Base-by-base conservation (phyloP, 2,888 invertebrate genomes). In the Nezara viridula region DNA sequence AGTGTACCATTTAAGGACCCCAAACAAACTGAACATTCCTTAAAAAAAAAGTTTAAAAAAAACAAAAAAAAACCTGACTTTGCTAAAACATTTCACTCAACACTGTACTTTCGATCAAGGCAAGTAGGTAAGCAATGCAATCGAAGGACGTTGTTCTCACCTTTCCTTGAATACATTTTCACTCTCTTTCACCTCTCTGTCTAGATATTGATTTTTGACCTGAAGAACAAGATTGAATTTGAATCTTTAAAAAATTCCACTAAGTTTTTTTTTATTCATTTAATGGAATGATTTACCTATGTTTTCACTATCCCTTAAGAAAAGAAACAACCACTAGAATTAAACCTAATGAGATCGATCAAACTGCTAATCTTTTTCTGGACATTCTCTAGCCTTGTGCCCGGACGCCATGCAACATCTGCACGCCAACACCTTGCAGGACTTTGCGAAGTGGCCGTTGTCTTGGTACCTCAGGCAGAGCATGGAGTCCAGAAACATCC, bases 61-160 rank as follows among this genome's bases (percentile, higher is more conserved):
- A 14, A 60, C 27, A 2, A 27, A 27, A 14, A 73, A 66, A 66
- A 73, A 73, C 32, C 21, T 16, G 10, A 55, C 55, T 60, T 60
- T 60, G 27, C 27, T 73, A 73, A 73, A 73, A 37, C 32, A 73
- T 21, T 73, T 9, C 66, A 73, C 32, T 37, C 32, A 73, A 73
- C 66, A 73, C 32, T 73, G 66, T 73, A 73, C 37, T 21, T 73
- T 21, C 32, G 66, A 73, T 73, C 66, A 16, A n/a, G 66, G 66
- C 14, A 19, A 73, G 66, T 21, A 37, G 66, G 21, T 1, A 37
- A 37, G 6, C 66, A 7, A 1, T 32, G 14, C 66, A 37, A 27
- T 14, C 0, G 32, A 21, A 73, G 66, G 37, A 37, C 9, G 66
- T 32, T 73, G 19, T 73, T 73, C 37, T 21, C 66, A 19, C 66